Evolutionary conservation across 2,888 invertebrate genomes (phyloP), one percentile per base, ranked within the genome.

Genomic region (Nematopogon swammerdamellus): DNA sequence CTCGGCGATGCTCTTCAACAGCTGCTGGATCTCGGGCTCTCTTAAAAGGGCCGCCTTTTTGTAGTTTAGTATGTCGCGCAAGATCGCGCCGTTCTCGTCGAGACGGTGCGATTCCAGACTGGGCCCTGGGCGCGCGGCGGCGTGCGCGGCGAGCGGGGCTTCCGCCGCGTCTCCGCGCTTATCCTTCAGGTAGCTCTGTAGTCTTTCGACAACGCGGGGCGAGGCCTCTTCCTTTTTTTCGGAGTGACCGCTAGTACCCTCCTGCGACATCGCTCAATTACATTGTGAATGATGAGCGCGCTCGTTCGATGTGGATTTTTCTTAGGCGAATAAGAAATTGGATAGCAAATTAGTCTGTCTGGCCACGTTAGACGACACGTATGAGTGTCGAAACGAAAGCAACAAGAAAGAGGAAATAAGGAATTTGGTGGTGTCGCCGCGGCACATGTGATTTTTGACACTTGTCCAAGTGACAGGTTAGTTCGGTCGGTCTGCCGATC

Each of bases 211-310:
- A 49, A 80, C 80, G 18, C 72, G 69, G 70, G 80, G 80, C 57
- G 65, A 79, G 57, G 80, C 79, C 54, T 70, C 65, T 63, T 79
- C 79, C 67, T 72, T 80, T 59, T 72, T 74, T 58, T 77, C 77
- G 52, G 70, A 62, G 3, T 36, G 36, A 3, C 36, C 36, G 64
- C 63, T 70, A 72, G 76, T 76, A 74, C 76, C 76, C 70, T 79
- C 79, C 67, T 71, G 76, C 59, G 79, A 75, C 79, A 79, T 79
- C 50, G 64, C 70, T 67, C 56, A 52, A 8, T 36, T 36, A 36
- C 36, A 36, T 36, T 14, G 3, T 36, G 36, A 3, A 36, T 6
- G 11, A 36, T 14, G 36, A 4, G 36, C 25, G 25, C 4, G 25
- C 25, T 6, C 4, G 25, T 25, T n/a, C n/a, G 25, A 25, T 25